Base-by-base conservation (phyloP, 2,113 vertebrate species). In the Atlantisia rogersi region DNA sequence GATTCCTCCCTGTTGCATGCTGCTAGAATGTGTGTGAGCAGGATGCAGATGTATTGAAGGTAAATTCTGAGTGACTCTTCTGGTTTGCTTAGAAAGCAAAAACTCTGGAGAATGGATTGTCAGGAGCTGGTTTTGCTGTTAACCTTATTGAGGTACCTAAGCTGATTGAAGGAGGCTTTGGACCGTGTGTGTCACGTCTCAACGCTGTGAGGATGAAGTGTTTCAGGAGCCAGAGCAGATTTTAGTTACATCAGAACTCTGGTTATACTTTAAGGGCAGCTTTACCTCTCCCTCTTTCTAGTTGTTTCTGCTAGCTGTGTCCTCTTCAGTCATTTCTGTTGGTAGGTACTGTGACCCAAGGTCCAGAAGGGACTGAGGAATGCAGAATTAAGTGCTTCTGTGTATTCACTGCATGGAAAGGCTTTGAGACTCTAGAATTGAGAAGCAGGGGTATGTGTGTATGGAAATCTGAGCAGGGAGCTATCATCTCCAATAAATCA, bases 171-270 rank as follows among this genome's bases (percentile, higher is more conserved):
- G 0, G 7, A 77, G 82, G 55, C 67, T 95, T 77, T 95, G 94
- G 92, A 13, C 93, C 67, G 85, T 55, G 55, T 74, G 92, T 94
- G 94, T 91, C 95, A 96, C 35, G 94, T 91, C 95, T 95, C 95
- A 94, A 21, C 67, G 16, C 22, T 2, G 6, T 7, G 56, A 87
- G 75, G 82, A 91, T 95, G 90, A 96, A 77, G 94, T 87, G 90
- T 96, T 94, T 65, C 20, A 4, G 90, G 67, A 95, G 93, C 93
- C 91, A 92, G 84, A 29, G 74, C 74, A 91, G 93, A 25, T 82
- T 29, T 10, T 13, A 31, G 67, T 94, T 83, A 82, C 75, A 53
- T 93, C 87, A 52, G 21, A 35, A 50, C 81, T 90, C 40, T 0
- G 1, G 37, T 95, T 96, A 87, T 70, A 24, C 37, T 77, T 52